These are phyloP conservation scores for Porites lutea DNA, from an alignment of 64 coral and sea anemone species.

Conservation along the genomic window DNA sequence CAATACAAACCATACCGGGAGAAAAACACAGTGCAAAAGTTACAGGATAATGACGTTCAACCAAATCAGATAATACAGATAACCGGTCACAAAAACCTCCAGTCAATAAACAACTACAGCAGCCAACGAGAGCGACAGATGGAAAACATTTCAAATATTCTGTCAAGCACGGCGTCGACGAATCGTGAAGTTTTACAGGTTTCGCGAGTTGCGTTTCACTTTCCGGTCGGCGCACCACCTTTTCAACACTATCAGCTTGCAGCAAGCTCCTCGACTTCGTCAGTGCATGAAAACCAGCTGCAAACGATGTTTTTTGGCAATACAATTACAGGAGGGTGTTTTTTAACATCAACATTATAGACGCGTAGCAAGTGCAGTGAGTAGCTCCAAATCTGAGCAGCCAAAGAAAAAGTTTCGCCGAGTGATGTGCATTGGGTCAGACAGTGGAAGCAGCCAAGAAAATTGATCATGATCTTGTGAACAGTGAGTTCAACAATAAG, in stretches of 20 bases:
- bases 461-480: background rate
- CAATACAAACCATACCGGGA: background rate
- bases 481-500: too few species aligned
- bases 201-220: too few species aligned
- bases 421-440: slow-evolving; percentile 5
- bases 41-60: slow-evolving; percentile 26
- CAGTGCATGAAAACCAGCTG: background rate
- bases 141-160: too few species aligned
- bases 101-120: slow-evolving; percentile 48
- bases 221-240: too few species aligned
- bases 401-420: slow-evolving; percentile 6
- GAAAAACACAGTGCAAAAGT: slow-evolving; percentile 39
- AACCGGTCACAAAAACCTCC: slow-evolving; percentile 39
- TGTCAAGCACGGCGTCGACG: too few species aligned
- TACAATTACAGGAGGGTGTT: slow-evolving; percentile 25
- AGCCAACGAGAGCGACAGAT: background rate
- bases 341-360: background rate
- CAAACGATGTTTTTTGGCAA: background rate
- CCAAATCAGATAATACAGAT: slow-evolving; percentile 56
- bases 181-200: too few species aligned
- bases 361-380: too few species aligned
- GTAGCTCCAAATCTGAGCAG: background rate
- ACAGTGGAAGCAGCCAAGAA: slow-evolving; percentile 18
- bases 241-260: too few species aligned
- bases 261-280: slow-evolving; percentile 27